phyloP scores from a whole-genome alignment of 2,888 invertebrate species.

The Tinea semifulvella region DNA sequence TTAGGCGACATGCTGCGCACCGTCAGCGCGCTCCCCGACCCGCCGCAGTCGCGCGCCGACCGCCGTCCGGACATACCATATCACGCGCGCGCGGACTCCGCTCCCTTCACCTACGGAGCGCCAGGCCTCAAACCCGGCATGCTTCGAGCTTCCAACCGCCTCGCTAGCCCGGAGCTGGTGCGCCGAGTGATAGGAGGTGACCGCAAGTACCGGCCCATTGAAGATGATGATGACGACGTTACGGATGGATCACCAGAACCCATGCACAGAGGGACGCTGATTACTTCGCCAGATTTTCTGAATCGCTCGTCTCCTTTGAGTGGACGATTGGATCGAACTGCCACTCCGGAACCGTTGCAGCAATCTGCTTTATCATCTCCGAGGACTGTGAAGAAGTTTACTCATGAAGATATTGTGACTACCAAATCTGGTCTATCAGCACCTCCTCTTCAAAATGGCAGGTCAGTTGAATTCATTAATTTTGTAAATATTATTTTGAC shows the following conservation, averaged over 20 bases:
- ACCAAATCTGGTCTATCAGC: slow-evolving; percentile 30
- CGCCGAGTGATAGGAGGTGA: slow-evolving; percentile 72
- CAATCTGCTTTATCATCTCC: slow-evolving; percentile 30
- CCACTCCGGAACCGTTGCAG: slow-evolving; percentile 26
- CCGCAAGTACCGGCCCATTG: slow-evolving; percentile 44
- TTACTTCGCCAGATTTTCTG: slow-evolving; percentile 2
- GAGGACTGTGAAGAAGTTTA: slow-evolving; percentile 43
- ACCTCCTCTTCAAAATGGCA: slow-evolving; percentile 45
- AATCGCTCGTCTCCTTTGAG: background rate
- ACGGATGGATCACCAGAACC: slow-evolving; percentile 40
- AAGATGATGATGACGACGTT: slow-evolving; percentile 50
- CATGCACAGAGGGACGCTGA: slow-evolving; percentile 20
- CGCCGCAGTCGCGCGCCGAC: slow-evolving; percentile 59
- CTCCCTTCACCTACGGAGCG: slow-evolving; percentile 89
- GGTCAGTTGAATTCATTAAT: slow-evolving; percentile 30
- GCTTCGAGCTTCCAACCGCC: slow-evolving; percentile 76
- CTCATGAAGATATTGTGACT: slow-evolving; percentile 50
- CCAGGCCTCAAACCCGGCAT: slow-evolving; percentile 67
- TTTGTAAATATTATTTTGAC: slow-evolving; percentile 9
- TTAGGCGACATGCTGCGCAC: slow-evolving; percentile 88
- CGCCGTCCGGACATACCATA: slow-evolving; percentile 77
- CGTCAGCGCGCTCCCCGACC: slow-evolving; percentile 82
- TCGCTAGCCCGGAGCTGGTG: slow-evolving; percentile 85
- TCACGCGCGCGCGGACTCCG: slow-evolving; percentile 89
- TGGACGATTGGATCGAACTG: slow-evolving; percentile 23